Evolutionary conservation across 2,113 vertebrate species (phyloP), one percentile per base, ranked within the genome.

Genomic region (Rattus rattus): DNA sequence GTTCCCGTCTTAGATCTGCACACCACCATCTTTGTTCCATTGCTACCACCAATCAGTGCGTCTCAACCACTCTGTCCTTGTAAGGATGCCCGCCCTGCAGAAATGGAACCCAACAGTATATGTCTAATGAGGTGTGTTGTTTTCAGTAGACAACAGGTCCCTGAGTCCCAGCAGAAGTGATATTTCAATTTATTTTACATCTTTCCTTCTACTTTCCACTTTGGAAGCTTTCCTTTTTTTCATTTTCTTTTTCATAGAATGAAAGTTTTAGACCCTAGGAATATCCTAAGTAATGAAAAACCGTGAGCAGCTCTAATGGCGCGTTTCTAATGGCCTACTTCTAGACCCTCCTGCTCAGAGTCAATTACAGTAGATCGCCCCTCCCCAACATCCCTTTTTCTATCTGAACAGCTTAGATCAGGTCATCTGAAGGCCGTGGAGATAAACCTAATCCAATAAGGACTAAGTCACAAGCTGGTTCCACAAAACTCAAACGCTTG

Each of bases 401-500:
- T 94, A 88, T 43, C 94, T 93, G 56, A 93, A 88, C 43, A 11
- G n/a, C 90, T 52, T 39, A 76, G 49, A 95, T 73, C 4, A 80
- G 77, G 43, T 92, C 84, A 94, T 30, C 19, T 59, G 80, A 92
- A 87, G 88, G 43, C 93, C 84, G 63, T n/a, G 2, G 76, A 30
- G 81, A 80, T 85, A 92, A 96, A 88, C 28, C 76, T 24, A 93
- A 14, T 26, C 33, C 63, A 47, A 17, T 28, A 67, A 93, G 12
- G 67, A 30, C 69, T 86, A 87, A 86, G 86, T 85, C 85, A 86
- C 26, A 92, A 86, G 73, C 84, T 47, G 87, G 24, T 96, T 75
- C 59, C 61, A 84, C 54, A 33, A 95, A 96, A 95, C 91, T 80
- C 61, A 70, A 79, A 56, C 56, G 26, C 54, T 67, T 61, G 28